Evolutionary conservation across 2,797 vertebrate genomes (phyloP), one percentile per base, ranked within the genome.

Genomic region (Cuniculus paca): DNA sequence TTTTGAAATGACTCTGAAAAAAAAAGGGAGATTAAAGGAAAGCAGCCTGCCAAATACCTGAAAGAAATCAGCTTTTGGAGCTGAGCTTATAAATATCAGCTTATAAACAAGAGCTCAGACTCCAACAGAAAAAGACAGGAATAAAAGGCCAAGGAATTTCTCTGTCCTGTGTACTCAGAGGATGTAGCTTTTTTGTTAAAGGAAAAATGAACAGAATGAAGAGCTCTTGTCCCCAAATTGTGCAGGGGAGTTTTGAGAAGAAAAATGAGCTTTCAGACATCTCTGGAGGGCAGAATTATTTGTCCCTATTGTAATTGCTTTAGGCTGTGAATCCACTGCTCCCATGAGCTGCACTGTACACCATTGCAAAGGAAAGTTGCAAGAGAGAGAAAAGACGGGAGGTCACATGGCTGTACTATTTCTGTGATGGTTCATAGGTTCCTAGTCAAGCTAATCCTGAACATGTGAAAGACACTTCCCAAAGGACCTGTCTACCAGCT

Each of bases 1-100:
- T 75, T 94, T 96, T 82, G 94, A 96, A 93, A 95, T 70, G 56
- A 88, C 28, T 93, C 28, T 42, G 54, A 48, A 48, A 13, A 80
- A 95, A 93, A 94, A 63, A 31, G 39, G 88, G 89, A 90, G 83
- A 96, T 96, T 82, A 96, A 95, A 97, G 89, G 45, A 94, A 91
- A 96, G 20, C n/a, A 80, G 54, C n/a, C 45, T 94, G 80, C 68
- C 56, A 65, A 83, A 56, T 87, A 88, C 61, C 91, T 91, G 56
- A 93, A 94, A 91, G 77, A 87, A 98, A 85, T 20, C 65, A 78
- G 78, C 42, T 87, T 95, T 91, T 68, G 72, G 80, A 72, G 8
- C 72, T n/a, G 9, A 82, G 80, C 17, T 94, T 95, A 50, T 86
- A 82, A 93, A 92, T 92, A 39, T 48, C 75, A 92, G 60, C 36